These are phyloP conservation scores for Coranthus polyacanthus DNA, from an alignment of 2,797 vertebrate species.

Conservation along the genomic window DNA sequence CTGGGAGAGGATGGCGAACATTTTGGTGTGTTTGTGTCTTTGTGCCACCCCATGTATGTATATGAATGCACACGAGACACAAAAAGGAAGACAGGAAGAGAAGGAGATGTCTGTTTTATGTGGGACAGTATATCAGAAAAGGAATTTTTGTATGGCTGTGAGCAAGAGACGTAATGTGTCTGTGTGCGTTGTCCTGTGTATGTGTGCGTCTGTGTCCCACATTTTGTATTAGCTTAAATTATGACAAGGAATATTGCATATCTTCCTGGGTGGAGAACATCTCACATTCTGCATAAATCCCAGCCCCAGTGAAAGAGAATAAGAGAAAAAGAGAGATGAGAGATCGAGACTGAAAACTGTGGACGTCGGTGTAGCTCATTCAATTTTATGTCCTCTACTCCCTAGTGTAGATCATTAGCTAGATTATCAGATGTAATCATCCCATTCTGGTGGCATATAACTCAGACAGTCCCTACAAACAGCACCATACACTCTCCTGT, in stretches of 20 bases:
- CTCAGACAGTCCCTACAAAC: constrained; percentile 53
- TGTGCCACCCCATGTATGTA: neutral
- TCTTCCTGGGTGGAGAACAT: constrained; percentile 60
- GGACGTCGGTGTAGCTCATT: constrained; percentile 60
- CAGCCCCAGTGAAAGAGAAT: constrained; percentile 53
- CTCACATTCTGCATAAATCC: constrained; percentile 57
- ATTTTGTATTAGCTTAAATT: constrained; percentile 54
- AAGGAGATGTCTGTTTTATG: constrained; percentile 17
- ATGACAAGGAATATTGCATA: constrained; percentile 71
- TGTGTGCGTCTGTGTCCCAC: constrained; percentile 23
- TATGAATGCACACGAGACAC: neutral
- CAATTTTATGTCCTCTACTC: constrained; percentile 62
- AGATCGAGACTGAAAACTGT: constrained; percentile 47
- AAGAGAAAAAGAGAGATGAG: constrained; percentile 50
- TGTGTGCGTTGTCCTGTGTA: neutral
- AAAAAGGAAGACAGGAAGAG: constrained; percentile 1
- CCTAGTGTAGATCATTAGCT: constrained; percentile 76
- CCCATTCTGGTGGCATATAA: constrained; percentile 69
- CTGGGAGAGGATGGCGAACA: constrained; percentile 13
- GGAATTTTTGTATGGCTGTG: neutral
- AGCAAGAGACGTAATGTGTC: constrained; percentile 35
- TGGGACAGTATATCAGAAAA: constrained; percentile 34
- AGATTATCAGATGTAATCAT: constrained; percentile 81
- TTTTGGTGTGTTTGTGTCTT: constrained; percentile 15
- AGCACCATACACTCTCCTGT: constrained; percentile 31